phyloP scores from a whole-genome alignment of 2,113 vertebrate species.

The Myxocyprinus asiaticus region DNA sequence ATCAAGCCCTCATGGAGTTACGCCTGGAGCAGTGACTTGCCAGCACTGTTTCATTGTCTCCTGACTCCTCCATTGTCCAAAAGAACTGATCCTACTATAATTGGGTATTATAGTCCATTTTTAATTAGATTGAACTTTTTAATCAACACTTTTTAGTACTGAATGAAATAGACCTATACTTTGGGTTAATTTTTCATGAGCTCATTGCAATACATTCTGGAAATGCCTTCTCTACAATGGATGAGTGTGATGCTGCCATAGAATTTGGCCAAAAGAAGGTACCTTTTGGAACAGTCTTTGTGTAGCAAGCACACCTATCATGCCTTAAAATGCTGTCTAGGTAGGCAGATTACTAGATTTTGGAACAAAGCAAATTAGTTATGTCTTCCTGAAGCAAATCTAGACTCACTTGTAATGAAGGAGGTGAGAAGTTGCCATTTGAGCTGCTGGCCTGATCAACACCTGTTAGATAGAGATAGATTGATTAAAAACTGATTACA shows the following conservation, averaged over 20 bases:
- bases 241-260: neutral
- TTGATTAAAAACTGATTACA: no score
- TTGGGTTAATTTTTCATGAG: neutral
- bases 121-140: no score
- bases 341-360: neutral
- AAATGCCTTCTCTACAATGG: neutral
- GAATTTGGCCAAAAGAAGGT: neutral
- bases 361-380: neutral
- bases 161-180: neutral
- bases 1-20: no score
- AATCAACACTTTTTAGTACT: no score
- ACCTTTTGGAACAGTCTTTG: neutral
- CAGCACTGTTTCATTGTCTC: no score
- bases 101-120: no score
- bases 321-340: neutral
- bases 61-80: no score
- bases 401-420: constrained; percentile 41
- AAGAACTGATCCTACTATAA: no score
- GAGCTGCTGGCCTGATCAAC: constrained; percentile 25
- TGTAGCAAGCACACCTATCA: neutral
- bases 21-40: no score
- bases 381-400: neutral
- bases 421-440: constrained; percentile 1
- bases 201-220: neutral
- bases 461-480: constrained; percentile 43